A percentile compares a stretch with the other conserved stretches of the same genome.
Evolutionary conservation across 2,113 vertebrate species (phyloP).

Genomic region (Dipodomys ordii): DNA sequence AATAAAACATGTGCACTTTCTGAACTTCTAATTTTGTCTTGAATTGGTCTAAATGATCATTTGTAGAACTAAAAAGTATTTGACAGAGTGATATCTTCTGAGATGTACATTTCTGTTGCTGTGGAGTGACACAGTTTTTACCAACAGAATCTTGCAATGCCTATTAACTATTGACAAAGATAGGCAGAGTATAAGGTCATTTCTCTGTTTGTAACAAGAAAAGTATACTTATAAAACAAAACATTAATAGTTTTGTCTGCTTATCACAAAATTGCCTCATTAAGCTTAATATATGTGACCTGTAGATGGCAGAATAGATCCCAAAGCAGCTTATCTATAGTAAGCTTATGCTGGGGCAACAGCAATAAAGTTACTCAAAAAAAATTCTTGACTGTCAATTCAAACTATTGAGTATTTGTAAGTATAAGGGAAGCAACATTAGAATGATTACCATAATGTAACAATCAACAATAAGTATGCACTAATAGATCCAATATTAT

Average conservation of each 20-base stretch:
- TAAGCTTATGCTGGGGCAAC: background rate
- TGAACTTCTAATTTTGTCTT: background rate
- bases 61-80: background rate
- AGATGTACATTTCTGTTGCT: background rate
- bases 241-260: background rate
- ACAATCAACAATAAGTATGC: background rate
- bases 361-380: background rate
- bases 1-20: background rate
- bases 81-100: background rate
- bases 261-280: background rate
- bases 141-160: background rate
- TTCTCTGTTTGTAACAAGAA: background rate
- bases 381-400: background rate
- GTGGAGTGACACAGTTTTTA: background rate
- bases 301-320: background rate
- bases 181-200: background rate
- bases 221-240: background rate
- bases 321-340: background rate
- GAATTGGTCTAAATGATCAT: background rate
- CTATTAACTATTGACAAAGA: background rate
- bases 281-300: conserved; percentile 21
- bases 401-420: background rate
- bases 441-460: background rate
- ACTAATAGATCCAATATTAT: background rate
- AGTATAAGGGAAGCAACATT: background rate